Conservation (phyloP, 2,888 invertebrate species). For the Napeogenes sylphis region DNA sequence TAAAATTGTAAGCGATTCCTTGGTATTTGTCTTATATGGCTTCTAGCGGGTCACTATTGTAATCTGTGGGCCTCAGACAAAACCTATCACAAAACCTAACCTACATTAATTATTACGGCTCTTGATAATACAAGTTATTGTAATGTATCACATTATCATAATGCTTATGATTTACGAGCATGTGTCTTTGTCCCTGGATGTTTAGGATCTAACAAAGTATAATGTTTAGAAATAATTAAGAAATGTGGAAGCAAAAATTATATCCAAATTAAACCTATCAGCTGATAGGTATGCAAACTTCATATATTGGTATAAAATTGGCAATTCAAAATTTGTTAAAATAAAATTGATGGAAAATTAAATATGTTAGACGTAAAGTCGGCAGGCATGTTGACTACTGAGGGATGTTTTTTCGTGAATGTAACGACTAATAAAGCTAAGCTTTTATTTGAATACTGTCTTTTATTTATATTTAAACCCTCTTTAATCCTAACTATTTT, state of each 20-base stretch:
- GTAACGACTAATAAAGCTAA: conserved; percentile 86
- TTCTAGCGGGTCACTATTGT: conserved; percentile 72
- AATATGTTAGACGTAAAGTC: conserved; percentile 60
- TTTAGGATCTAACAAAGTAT: conserved; percentile 73
- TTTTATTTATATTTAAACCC: conserved; percentile 54
- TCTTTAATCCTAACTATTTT: no score
- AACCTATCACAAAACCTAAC: conserved; percentile 63
- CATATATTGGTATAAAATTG: conserved; percentile 57
- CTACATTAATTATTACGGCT: conserved; percentile 74
- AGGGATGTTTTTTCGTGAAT: conserved; percentile 81
- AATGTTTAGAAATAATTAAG: conserved; percentile 68
- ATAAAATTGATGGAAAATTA: conserved; percentile 52
- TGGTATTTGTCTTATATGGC: conserved; percentile 75
- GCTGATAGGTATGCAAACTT: conserved; percentile 44
- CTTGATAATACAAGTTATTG: conserved; percentile 71
- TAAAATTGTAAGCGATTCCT: conserved; percentile 60
- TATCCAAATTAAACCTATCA: conserved; percentile 55
- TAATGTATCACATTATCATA: conserved; percentile 78
- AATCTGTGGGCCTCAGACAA: conserved; percentile 74
- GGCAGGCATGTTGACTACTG: conserved; percentile 70
- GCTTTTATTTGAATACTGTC: conserved; percentile 81
- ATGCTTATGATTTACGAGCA: conserved; percentile 78
- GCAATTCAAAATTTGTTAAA: conserved; percentile 63
- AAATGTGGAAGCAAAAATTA: conserved; percentile 59
- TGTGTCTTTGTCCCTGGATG: conserved; percentile 78